Base-by-base conservation (phyloP, 1,140 invertebrate species). In the Tetramorium alpestre region DNA sequence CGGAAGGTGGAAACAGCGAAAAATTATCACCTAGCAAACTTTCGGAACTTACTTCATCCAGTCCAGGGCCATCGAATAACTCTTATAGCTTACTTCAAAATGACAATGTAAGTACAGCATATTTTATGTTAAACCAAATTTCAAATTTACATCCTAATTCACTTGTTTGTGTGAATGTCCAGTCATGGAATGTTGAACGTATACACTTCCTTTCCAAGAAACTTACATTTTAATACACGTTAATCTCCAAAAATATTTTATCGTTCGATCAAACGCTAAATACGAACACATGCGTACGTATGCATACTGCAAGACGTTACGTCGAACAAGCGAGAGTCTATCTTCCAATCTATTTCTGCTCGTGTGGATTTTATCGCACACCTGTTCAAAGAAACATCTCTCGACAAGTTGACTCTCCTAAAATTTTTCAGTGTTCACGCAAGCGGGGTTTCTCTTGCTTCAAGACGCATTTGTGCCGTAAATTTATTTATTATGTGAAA, bases 11-110 rank as follows among this genome's bases (percentile, higher is more conserved):
- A 80, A 92, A 92, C 56, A 93, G 89, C 86, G 95, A 95, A 87
- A 95, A 95, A 94, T 92, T 95, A 65, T 95, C 94, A 7, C 93
- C 94, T 0, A 92, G 93, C 64, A 95, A 95, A 90, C 92, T 94
- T 72, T 94, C 93, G 18, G 94, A 95, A 88, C 93, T 95, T 69
- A 93, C 94, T 28, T 94, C 94, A 76, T 89, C 94, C 33, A 95
- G 95, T 88, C 94, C 94, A 62, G 95, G 94, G 76, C 93, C 94
- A 11, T 95, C 94, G 13, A 94, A 93, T 85, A 93, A 94, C 70
- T 95, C 94, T 54, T 95, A 94, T 77, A 92, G 93, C 76, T 91
- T 95, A 80, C 92, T 95, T 16, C 94, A 93, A 77, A 93, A 88
- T 90, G 94, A 95, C 77, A 94, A 92, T 51, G 95, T 95, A 87